Conservation (phyloP, 2,797 vertebrate genomes). For the Crax fasciolata region DNA sequence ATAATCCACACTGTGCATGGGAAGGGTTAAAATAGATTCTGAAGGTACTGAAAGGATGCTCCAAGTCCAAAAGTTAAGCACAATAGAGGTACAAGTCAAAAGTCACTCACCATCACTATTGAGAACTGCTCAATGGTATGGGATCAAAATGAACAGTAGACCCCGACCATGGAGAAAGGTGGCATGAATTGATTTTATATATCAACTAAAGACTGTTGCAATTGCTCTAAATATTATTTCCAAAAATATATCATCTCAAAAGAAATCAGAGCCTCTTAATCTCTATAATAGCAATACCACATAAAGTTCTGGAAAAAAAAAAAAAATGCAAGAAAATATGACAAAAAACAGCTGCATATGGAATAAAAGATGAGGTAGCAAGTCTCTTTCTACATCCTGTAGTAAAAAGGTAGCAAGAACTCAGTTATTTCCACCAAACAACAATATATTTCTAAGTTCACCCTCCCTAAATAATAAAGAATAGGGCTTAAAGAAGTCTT, state of each 20-base stretch:
- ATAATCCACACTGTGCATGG: not conserved
- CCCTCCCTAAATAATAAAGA: not conserved
- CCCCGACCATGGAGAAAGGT: not conserved
- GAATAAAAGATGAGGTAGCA: not conserved
- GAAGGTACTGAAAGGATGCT: not conserved
- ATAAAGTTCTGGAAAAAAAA: not conserved
- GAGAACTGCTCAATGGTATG: fast-evolving
- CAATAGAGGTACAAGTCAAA: not conserved
- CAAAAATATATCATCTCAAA: not conserved
- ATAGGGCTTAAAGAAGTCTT: not conserved
- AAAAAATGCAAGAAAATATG: not conserved
- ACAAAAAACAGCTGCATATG: not conserved
- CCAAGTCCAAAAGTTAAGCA: not conserved
- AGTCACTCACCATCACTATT: not conserved
- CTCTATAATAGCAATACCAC: not conserved
- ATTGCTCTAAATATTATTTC: not conserved
- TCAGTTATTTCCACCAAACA: not conserved
- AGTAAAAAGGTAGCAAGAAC: not conserved
- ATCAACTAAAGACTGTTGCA: not conserved
- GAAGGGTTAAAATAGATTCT: not conserved
- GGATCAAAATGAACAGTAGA: not conserved
- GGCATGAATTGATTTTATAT: not conserved
- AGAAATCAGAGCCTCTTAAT: not conserved
- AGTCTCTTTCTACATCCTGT: not conserved
- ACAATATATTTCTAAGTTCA: not conserved